These are phyloP conservation scores for Pandion haliaetus DNA, from an alignment of 2,113 vertebrate species.

Conservation along the genomic window DNA sequence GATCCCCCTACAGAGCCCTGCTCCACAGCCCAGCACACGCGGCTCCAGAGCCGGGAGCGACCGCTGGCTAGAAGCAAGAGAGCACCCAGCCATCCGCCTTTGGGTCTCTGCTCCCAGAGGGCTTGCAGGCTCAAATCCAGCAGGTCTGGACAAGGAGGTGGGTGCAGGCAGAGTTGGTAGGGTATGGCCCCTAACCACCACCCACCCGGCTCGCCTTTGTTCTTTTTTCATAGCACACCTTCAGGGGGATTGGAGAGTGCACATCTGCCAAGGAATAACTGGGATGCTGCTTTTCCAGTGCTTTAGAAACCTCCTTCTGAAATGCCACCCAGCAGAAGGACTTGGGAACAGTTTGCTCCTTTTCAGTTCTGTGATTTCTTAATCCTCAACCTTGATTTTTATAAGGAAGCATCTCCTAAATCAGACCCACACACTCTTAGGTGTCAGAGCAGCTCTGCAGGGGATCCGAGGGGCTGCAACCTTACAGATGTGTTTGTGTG, in stretches of 20 bases:
- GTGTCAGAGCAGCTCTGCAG: not conserved
- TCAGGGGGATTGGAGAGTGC: not conserved
- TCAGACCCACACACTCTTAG: accelerated
- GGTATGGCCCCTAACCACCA: not conserved
- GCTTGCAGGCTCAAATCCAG: not conserved
- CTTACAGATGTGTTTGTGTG: not conserved
- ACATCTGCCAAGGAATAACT: not conserved
- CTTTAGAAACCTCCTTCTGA: not conserved
- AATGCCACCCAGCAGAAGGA: not conserved
- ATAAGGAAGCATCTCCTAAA: not conserved
- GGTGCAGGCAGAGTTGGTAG: not conserved
- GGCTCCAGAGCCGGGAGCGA: not conserved
- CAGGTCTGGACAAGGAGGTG: not conserved
- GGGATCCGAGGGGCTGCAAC: not conserved
- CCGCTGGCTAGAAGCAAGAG: not conserved
- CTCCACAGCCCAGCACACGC: not conserved
- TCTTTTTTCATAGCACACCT: not conserved
- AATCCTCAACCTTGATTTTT: not conserved
- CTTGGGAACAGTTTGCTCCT: not conserved
- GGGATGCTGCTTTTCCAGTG: not conserved
- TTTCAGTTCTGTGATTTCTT: not conserved
- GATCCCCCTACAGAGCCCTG: not conserved
- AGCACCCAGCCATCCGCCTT: not conserved
- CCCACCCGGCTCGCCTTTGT: not conserved
- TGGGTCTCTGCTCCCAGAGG: not conserved